A percentile compares a stretch with the other conserved stretches of the same genome.
These are phyloP conservation scores for Anas platyrhynchos DNA, from an alignment of 2,113 vertebrate genomes.

Conservation along the genomic window DNA sequence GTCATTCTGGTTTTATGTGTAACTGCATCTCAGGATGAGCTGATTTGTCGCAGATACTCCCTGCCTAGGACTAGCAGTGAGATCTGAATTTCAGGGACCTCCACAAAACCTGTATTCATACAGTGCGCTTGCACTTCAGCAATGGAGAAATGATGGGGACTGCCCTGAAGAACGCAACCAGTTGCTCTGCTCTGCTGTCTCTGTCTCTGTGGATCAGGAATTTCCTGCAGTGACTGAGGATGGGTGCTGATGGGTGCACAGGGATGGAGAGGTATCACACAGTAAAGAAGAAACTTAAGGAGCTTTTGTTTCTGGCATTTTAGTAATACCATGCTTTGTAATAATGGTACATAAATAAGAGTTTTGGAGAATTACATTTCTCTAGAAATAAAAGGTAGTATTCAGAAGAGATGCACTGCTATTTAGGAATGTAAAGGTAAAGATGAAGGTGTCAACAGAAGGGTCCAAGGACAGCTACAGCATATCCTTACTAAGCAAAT, in stretches of 20 bases:
- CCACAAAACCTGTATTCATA: background rate
- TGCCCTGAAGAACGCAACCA: rapidly evolving
- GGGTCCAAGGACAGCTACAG: background rate
- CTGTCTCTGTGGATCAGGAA: background rate
- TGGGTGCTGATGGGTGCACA: background rate
- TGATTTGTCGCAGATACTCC: background rate
- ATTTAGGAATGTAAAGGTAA: background rate
- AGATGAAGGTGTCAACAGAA: background rate
- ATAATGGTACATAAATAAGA: background rate
- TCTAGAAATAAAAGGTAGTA: background rate
- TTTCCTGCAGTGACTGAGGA: background rate
- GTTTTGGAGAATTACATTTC: background rate
- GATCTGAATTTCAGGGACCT: background rate
- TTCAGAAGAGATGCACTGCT: background rate
- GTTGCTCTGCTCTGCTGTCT: background rate
- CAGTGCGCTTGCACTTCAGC: background rate
- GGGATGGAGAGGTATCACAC: background rate
- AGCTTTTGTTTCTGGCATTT: background rate
- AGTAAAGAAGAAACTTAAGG: background rate
- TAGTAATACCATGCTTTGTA: background rate
- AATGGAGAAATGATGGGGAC: background rate
- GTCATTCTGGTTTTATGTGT: background rate
- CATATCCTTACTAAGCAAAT: background rate
- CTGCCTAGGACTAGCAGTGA: background rate
- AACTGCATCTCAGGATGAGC: background rate